These are phyloP conservation scores for Actinernus sp. DNA, from an alignment of 92 coral and sea anemone genomes.

Conservation along the genomic window DNA sequence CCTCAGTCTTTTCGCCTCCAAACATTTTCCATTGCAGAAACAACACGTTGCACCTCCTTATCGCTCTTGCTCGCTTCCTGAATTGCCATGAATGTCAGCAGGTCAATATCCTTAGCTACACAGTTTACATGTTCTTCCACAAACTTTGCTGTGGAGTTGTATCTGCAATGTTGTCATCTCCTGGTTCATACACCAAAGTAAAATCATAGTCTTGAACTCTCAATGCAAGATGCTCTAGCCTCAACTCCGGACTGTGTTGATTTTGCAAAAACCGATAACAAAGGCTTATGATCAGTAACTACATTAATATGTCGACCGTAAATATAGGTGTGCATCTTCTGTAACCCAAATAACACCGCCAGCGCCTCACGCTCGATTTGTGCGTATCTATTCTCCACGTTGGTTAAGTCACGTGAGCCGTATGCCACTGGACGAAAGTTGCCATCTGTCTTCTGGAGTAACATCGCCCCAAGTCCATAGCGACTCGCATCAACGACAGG, in stretches of 20 bases:
- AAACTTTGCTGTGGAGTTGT: no score
- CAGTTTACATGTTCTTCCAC: conserved; percentile 20
- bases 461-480: conserved; percentile 9
- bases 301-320: conserved; percentile 20
- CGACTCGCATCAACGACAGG: conserved; percentile 33
- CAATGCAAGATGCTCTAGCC: conserved; percentile 28
- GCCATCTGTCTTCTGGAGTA: conserved; percentile 5
- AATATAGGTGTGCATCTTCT: conserved; percentile 47
- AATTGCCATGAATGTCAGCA: conserved; percentile 11
- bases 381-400: conserved; percentile 32
- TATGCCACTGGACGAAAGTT: conserved; percentile 22
- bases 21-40: conserved; percentile 5
- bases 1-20: conserved; percentile 1
- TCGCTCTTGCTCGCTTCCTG: background rate
- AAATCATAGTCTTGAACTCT: conserved; percentile 33
- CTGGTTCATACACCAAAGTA: conserved; percentile 18
- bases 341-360: conserved; percentile 40
- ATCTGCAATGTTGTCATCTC: conserved; percentile 26
- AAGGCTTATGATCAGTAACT: conserved; percentile 30
- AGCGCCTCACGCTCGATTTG: conserved; percentile 46
- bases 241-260: conserved; percentile 38
- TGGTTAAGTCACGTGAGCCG: conserved; percentile 33
- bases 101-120: conserved; percentile 3
- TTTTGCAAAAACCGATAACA: conserved; percentile 16
- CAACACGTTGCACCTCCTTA: background rate